These are phyloP conservation scores for Bombus confusus DNA, from an alignment of 1,140 invertebrate genomes.

Conservation along the genomic window DNA sequence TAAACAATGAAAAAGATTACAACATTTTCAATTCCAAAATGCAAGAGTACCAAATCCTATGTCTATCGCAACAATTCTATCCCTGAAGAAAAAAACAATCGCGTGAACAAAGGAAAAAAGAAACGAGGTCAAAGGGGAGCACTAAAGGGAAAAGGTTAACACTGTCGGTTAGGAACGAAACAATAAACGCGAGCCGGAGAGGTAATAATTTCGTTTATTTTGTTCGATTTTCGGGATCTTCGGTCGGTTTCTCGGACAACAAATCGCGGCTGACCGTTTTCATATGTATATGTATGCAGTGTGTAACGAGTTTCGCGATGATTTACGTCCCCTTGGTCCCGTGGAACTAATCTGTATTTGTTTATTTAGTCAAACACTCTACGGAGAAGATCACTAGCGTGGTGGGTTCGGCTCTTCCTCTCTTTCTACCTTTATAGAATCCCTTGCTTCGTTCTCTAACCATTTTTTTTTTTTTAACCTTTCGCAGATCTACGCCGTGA, in stretches of 20 bases:
- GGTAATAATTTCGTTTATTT: constrained; percentile 38
- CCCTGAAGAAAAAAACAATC: too few species aligned
- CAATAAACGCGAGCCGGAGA: constrained; percentile 4
- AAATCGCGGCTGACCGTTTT: constrained; percentile 44
- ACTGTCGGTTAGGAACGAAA: constrained; percentile 7
- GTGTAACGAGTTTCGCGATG: constrained; percentile 80
- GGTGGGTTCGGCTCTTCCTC: background rate
- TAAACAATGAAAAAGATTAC: background rate
- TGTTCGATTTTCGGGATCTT: constrained; percentile 32
- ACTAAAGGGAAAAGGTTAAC: background rate
- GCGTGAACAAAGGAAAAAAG: background rate
- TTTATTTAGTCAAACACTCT: constrained; percentile 80
- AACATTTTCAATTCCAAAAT: background rate
- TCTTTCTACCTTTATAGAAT: background rate
- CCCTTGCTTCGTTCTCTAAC: background rate
- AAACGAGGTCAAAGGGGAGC: background rate
- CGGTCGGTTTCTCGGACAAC: constrained; percentile 35
- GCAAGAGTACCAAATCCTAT: background rate
- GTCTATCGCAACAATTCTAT: fast-evolving
- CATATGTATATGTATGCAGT: constrained; percentile 39
- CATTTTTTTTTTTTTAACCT: constrained; percentile 35
- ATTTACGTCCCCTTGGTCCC: constrained; percentile 77
- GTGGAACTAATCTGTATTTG: constrained; percentile 82
- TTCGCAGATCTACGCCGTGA: constrained; percentile 70
- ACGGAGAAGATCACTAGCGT: constrained; percentile 68